Percentiles rank a stretch among this genome's conserved stretches.
Evolutionary conservation across 2,113 vertebrate genomes (phyloP).

Genomic region (Picathartes gymnocephalus): DNA sequence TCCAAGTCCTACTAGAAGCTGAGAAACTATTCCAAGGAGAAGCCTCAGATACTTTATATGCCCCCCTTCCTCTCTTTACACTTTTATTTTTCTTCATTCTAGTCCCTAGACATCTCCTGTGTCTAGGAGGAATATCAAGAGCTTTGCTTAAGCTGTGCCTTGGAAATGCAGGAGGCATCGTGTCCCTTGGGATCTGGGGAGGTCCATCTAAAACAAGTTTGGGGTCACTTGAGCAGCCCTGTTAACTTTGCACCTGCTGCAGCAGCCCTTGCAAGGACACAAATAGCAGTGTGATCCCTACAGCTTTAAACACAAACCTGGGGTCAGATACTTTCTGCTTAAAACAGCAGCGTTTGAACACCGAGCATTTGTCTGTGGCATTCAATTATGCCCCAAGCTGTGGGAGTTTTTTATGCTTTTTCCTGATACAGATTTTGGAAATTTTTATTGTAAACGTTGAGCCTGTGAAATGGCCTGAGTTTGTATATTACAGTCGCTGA

Average conservation of each 20-base stretch:
- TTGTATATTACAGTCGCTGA: neutral
- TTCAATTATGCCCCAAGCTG: neutral
- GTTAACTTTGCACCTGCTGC: neutral
- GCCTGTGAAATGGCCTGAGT: neutral
- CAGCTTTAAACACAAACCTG: neutral
- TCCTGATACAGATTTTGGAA: neutral
- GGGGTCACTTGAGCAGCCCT: neutral
- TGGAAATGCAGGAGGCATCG: neutral
- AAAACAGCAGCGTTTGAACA: neutral
- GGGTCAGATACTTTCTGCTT: neutral
- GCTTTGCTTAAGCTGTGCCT: neutral
- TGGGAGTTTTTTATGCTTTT: accelerated
- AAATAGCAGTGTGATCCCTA: neutral
- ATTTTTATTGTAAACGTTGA: neutral
- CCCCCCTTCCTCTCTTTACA: accelerated
- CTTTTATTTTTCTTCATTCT: neutral
- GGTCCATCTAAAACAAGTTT: neutral
- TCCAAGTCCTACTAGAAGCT: neutral
- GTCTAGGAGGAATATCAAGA: neutral
- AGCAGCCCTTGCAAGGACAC: neutral
- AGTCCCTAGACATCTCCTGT: neutral
- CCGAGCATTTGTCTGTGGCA: accelerated
- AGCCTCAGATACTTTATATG: neutral
- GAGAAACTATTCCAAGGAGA: neutral
- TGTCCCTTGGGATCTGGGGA: neutral